Percentiles rank a stretch among this genome's conserved stretches.
Evolutionary conservation across 2,888 invertebrate genomes (phyloP).

Genomic region (Cheilosia vulpina): DNA sequence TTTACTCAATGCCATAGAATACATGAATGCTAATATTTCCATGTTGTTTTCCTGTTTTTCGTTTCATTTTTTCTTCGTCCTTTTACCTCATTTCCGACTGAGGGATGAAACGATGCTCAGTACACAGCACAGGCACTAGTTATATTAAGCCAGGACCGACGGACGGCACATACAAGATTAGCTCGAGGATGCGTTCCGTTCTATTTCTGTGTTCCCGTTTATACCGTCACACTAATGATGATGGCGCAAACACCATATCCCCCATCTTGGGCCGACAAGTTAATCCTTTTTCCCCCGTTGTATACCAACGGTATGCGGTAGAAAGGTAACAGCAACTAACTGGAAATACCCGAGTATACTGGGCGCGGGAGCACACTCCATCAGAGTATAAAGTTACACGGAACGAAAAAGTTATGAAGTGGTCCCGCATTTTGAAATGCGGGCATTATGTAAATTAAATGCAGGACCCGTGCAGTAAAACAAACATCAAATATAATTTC

Average conservation of each 20-base stretch:
- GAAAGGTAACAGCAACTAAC: neutral
- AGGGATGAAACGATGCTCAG: conserved; percentile 35
- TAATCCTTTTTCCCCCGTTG: conserved; percentile 53
- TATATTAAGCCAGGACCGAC: conserved; percentile 63
- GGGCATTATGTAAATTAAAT: conserved; percentile 73
- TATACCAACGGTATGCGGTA: neutral
- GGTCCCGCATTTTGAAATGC: conserved; percentile 57
- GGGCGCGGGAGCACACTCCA: conserved; percentile 1
- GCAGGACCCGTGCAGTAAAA: conserved; percentile 72
- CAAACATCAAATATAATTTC: conserved; percentile 70
- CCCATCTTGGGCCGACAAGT: conserved; percentile 45
- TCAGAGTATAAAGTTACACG: conserved; percentile 23
- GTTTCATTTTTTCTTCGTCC: conserved; percentile 13
- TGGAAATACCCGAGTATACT: no score
- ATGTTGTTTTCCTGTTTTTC: conserved; percentile 54
- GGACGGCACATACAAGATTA: conserved; percentile 61
- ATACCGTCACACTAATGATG: conserved; percentile 64
- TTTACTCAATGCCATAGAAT: conserved; percentile 72
- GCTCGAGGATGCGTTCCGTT: conserved; percentile 56
- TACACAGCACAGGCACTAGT: conserved; percentile 18
- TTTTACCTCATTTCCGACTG: conserved; percentile 20
- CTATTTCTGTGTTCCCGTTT: conserved; percentile 48
- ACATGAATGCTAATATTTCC: conserved; percentile 70
- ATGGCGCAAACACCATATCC: conserved; percentile 22
- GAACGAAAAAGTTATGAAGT: conserved; percentile 63